Evolutionary conservation across 2,113 vertebrate genomes (phyloP).

Genomic region (Marcusenius ussheri): DNA sequence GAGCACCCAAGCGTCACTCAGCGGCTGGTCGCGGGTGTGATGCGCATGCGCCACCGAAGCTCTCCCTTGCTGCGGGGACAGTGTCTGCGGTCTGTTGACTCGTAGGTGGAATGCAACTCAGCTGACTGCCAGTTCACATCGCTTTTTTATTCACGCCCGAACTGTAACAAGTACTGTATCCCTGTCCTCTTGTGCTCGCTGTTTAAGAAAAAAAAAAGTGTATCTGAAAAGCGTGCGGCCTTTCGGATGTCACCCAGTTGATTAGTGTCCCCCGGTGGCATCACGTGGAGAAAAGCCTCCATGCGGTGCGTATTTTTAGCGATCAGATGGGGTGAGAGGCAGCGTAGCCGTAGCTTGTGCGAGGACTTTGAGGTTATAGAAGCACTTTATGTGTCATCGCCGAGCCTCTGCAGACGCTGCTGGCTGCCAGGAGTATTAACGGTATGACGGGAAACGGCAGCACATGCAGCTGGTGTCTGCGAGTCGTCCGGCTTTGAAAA

Average conservation of each 20-base stretch:
- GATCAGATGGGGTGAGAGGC: background rate
- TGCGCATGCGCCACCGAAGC: background rate
- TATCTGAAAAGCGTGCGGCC: background rate
- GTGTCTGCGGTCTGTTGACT: background rate
- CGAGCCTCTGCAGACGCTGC: background rate
- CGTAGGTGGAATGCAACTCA: background rate
- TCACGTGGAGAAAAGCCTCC: background rate
- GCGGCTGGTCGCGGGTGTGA: conserved; percentile 30
- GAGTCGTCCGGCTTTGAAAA: background rate
- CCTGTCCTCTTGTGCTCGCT: background rate
- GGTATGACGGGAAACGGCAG: too few species aligned
- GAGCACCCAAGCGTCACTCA: background rate
- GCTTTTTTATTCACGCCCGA: background rate
- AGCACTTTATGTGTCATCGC: background rate
- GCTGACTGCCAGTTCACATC: background rate
- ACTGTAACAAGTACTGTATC: background rate
- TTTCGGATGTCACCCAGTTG: background rate
- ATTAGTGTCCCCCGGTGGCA: background rate
- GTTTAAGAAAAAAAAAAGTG: background rate
- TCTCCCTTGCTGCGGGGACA: background rate
- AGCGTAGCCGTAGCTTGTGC: background rate
- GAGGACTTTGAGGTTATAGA: background rate
- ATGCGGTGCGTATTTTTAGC: background rate
- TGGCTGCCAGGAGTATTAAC: background rate
- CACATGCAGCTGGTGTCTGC: background rate